Evolutionary conservation across 1,140 invertebrate species (phyloP).

Genomic region (Hypsibius dujardini): DNA sequence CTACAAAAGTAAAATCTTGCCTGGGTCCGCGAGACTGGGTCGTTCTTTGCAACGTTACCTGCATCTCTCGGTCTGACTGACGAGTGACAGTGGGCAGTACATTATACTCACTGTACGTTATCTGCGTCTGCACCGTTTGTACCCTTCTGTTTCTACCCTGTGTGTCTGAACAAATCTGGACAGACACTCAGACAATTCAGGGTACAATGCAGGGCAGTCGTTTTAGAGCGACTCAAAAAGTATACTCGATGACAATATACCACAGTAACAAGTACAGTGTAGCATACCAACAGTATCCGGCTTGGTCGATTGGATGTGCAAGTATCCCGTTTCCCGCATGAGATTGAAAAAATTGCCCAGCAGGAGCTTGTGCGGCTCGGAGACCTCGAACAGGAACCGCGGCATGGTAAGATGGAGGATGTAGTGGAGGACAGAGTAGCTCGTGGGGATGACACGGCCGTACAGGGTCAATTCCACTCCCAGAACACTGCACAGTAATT

Average conservation of each 20-base stretch:
- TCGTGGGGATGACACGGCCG: slow-evolving; percentile 27
- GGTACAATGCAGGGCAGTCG: background rate
- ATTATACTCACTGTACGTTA: too few relatives aligned
- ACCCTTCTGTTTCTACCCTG: too few relatives aligned
- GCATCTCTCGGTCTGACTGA: too few relatives aligned
- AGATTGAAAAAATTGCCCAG: slow-evolving; percentile 34
- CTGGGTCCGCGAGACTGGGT: too few relatives aligned
- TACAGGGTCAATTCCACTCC: slow-evolving; percentile 52
- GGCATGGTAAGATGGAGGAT: slow-evolving; percentile 38
- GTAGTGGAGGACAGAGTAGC: slow-evolving; percentile 38
- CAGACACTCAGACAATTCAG: background rate
- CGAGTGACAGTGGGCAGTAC: too few relatives aligned
- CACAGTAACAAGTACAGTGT: slow-evolving; percentile 21
- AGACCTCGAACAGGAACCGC: slow-evolving; percentile 38
- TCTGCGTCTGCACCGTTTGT: too few relatives aligned
- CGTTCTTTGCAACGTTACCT: too few relatives aligned
- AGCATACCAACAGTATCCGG: slow-evolving; percentile 65
- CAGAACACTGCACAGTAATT: slow-evolving; percentile 37
- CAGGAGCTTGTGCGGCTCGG: slow-evolving; percentile 39
- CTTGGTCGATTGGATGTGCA: slow-evolving; percentile 67
- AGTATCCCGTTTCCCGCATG: slow-evolving; percentile 54
- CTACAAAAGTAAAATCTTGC: too few relatives aligned
- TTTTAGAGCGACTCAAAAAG: background rate
- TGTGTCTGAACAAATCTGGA: background rate
- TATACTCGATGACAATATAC: slow-evolving; percentile 19